Evolutionary conservation across 2,797 vertebrate species (phyloP).

Genomic region (Microcaecilia unicolor): DNA sequence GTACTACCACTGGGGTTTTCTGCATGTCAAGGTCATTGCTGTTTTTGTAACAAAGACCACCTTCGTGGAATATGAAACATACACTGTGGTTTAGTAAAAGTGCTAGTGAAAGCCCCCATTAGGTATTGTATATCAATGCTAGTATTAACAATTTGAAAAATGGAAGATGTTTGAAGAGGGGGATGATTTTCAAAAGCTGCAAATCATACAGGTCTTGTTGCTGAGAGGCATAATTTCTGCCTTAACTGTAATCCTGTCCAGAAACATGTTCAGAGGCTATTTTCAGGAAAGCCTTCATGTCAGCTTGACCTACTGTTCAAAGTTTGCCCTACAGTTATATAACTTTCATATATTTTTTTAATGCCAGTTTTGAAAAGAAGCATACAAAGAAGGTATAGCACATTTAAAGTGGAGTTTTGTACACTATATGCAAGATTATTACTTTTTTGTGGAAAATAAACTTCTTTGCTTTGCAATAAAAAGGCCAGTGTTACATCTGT

Average conservation of each 20-base stretch:
- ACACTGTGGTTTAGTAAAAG: conserved; percentile 29
- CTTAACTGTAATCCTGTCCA: conserved; percentile 8
- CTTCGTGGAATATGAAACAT: conserved; percentile 38
- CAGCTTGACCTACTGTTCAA: conserved; percentile 13
- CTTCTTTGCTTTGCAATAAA: not conserved
- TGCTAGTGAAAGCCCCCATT: conserved; percentile 33
- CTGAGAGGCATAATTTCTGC: conserved; percentile 12
- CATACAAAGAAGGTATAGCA: not conserved
- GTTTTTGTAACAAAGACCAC: no score
- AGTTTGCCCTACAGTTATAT: conserved; percentile 6
- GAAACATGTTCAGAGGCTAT: conserved; percentile 6
- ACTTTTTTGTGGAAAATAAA: not conserved
- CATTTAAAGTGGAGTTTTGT: conserved; percentile 1
- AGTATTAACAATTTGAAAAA: conserved; percentile 14
- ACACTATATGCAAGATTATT: not conserved
- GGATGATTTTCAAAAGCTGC: not conserved
- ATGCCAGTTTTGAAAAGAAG: conserved; percentile 7
- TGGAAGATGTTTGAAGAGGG: conserved; percentile 15
- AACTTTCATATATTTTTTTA: not conserved
- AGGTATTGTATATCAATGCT: conserved; percentile 9
- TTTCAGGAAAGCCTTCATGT: conserved; percentile 2
- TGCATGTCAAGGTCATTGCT: no score
- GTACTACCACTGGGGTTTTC: no score
- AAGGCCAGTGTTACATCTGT: no score
- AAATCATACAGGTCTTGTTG: not conserved